phyloP scores from a whole-genome alignment of 2,113 vertebrate genomes.

The Ursus arctos region DNA sequence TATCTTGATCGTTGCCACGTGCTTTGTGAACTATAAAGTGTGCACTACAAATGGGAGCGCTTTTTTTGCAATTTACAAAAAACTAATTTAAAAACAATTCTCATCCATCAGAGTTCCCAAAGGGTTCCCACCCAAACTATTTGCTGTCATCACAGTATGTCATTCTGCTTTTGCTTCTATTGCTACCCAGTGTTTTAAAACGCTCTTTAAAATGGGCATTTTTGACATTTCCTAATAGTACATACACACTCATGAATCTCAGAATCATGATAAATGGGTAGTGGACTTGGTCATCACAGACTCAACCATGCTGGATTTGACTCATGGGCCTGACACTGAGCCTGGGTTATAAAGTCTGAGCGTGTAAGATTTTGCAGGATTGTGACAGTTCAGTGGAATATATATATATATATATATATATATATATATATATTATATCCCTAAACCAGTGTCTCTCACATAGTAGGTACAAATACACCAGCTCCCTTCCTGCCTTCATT shows the following conservation, averaged over 20 bases:
- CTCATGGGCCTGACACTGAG: not conserved
- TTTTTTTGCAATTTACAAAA: not conserved
- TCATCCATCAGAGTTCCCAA: not conserved
- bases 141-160: not conserved
- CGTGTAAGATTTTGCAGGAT: too few relatives aligned
- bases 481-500: not conserved
- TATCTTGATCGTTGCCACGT: not conserved
- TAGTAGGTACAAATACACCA: not conserved
- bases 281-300: not conserved
- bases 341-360: not conserved
- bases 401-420: not conserved
- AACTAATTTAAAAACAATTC: slow-evolving; percentile 8
- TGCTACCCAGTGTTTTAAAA: slow-evolving; percentile 14
- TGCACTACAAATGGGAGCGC: not conserved
- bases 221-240: not conserved
- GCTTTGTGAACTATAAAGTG: not conserved
- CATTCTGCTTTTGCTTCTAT: not conserved
- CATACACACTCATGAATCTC: not conserved
- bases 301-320: not conserved
- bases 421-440: not conserved
- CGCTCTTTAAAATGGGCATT: not conserved
- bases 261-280: not conserved
- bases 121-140: not conserved
- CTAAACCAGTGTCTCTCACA: not conserved
- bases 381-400: slow-evolving; percentile 7